Conservation (phyloP, 1,140 invertebrate genomes). For the Bombus sibiricus region DNA sequence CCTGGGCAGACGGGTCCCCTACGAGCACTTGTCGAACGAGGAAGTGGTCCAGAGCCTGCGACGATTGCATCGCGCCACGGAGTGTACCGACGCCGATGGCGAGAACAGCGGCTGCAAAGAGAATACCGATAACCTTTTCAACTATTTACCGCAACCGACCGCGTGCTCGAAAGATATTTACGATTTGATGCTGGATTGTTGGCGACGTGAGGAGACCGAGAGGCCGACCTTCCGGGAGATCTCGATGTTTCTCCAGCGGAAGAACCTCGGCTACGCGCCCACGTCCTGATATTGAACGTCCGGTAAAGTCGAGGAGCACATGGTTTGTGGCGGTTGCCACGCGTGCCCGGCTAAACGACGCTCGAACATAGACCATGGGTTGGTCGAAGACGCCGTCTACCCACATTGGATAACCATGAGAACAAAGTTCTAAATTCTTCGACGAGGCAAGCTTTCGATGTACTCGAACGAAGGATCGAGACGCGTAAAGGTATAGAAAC, state of each 20-base stretch:
- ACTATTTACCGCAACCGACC: constrained; percentile 86
- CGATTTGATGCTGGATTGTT: constrained; percentile 95
- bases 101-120: constrained; percentile 57
- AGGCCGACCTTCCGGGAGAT: constrained; percentile 94
- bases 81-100: constrained; percentile 61
- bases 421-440: constrained; percentile 36
- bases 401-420: constrained; percentile 49
- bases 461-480: background rate
- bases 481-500: background rate
- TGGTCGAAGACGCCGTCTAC: constrained; percentile 45
- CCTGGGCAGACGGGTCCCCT: constrained; percentile 87
- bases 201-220: constrained; percentile 90
- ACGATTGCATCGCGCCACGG: constrained; percentile 84
- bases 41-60: constrained; percentile 89
- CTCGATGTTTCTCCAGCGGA: constrained; percentile 93
- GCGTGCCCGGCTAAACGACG: constrained; percentile 31
- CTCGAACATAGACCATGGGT: background rate
- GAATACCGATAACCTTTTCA: constrained; percentile 80
- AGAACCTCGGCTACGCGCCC: constrained; percentile 90
- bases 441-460: background rate
- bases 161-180: constrained; percentile 92
- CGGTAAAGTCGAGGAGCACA: constrained; percentile 27
- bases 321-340: constrained; percentile 26
- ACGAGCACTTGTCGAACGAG: constrained; percentile 87
- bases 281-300: constrained; percentile 83